phyloP scores from a whole-genome alignment of 1,140 invertebrate species.

The Listronotus oregonensis region DNA sequence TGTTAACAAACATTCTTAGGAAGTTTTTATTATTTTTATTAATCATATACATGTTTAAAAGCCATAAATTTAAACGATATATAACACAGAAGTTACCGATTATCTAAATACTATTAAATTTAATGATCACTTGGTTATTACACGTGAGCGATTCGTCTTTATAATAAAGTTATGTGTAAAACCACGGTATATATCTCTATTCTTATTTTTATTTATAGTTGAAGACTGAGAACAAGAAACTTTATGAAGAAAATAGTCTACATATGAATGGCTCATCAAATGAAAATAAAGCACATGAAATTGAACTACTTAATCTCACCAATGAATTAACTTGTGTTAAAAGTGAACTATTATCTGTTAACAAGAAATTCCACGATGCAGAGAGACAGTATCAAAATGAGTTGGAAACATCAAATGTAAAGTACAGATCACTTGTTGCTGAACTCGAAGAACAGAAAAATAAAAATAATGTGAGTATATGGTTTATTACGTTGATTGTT shows the following conservation, averaged over 20 bases:
- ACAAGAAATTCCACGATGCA: constrained; percentile 44
- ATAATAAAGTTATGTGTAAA: too few species aligned
- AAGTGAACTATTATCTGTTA: constrained; percentile 28
- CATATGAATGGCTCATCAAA: constrained; percentile 44
- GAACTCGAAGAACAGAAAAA: constrained; percentile 70
- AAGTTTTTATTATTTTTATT: too few species aligned
- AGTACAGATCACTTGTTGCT: constrained; percentile 55
- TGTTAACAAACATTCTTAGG: too few species aligned
- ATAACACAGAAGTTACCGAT: too few species aligned
- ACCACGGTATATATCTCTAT: too few species aligned
- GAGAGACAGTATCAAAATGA: constrained; percentile 53
- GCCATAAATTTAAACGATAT: too few species aligned
- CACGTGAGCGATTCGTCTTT: too few species aligned
- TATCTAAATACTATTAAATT: too few species aligned
- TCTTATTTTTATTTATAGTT: constrained; percentile 35
- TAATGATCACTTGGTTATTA: too few species aligned
- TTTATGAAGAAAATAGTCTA: constrained; percentile 43
- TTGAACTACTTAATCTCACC: constrained; percentile 48
- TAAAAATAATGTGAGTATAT: constrained; percentile 76
- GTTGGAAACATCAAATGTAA: constrained; percentile 36
- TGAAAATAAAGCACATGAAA: constrained; percentile 47
- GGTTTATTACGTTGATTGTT: constrained; percentile 14
- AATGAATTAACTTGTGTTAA: constrained; percentile 47
- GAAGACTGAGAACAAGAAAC: constrained; percentile 41
- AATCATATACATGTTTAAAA: too few species aligned